Percentiles rank a stretch among this genome's conserved stretches.
Conservation (phyloP, 64 coral and sea anemone species). For the Pachyseris speciosa region DNA sequence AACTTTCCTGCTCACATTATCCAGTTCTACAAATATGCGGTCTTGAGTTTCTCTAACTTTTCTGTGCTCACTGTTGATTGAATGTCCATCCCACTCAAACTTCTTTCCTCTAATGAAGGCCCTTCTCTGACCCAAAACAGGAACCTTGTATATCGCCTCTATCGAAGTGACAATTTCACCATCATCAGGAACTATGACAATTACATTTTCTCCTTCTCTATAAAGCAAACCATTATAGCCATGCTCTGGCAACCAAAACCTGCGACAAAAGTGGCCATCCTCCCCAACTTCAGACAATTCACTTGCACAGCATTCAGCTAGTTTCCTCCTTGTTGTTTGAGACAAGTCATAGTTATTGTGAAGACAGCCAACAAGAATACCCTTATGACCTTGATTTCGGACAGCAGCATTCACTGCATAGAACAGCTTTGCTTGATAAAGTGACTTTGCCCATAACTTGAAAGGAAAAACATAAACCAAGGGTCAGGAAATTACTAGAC, state of each 20-base stretch:
- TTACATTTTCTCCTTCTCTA: constrained; percentile 22
- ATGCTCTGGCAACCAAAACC: constrained; percentile 42
- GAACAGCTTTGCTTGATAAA: constrained; percentile 44
- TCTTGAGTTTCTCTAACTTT: constrained; percentile 16
- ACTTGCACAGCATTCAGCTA: constrained; percentile 22
- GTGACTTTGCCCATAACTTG: constrained; percentile 59
- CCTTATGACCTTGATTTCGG: constrained; percentile 26
- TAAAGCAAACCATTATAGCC: constrained; percentile 52
- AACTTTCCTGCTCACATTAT: constrained; percentile 53
- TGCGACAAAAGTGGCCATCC: constrained; percentile 8
- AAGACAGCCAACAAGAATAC: constrained; percentile 27
- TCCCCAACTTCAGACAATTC: constrained; percentile 31
- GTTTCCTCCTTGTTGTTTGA: neutral
- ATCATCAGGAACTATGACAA: constrained; percentile 20
- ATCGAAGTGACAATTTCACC: constrained; percentile 33
- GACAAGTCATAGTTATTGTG: constrained; percentile 19
- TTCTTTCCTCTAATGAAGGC: constrained; percentile 17
- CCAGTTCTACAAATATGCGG: neutral
- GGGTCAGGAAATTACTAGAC: neutral
- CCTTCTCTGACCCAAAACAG: constrained; percentile 18
- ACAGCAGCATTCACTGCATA: constrained; percentile 33
- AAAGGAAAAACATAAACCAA: neutral
- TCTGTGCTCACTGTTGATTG: constrained; percentile 20
- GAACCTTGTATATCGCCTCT: constrained; percentile 18
- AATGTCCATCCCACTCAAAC: constrained; percentile 42